Evolutionary conservation across 2,888 invertebrate genomes (phyloP).

Genomic region (Oscheius sp.): DNA sequence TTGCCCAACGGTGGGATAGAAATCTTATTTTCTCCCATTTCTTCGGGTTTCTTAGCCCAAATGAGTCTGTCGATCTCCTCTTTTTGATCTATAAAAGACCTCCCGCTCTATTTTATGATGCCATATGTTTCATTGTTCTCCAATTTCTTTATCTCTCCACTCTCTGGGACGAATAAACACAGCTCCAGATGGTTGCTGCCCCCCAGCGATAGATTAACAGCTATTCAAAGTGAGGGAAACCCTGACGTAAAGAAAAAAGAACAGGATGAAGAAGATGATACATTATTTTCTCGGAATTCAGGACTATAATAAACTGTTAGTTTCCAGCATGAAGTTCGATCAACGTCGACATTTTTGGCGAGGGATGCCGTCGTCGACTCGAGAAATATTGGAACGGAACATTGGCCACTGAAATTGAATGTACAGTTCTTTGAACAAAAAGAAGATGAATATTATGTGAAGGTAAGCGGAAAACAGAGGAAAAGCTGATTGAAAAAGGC

Average conservation of each 20-base stretch:
- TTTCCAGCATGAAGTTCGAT: constrained; percentile 35
- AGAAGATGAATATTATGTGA: constrained; percentile 18
- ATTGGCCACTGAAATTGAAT: constrained; percentile 33
- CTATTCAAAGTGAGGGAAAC: background rate
- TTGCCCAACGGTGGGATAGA: no score
- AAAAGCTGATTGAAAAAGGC: background rate
- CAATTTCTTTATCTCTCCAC: no score
- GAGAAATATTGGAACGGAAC: constrained; percentile 34
- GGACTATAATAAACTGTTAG: no score
- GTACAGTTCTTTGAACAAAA: constrained; percentile 27
- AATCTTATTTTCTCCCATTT: no score
- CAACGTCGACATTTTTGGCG: constrained; percentile 22
- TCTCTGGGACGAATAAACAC: background rate
- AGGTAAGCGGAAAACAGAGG: constrained; percentile 13
- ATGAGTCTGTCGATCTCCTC: no score
- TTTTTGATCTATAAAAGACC: no score
- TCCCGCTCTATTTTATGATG: no score
- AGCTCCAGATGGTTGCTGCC: background rate
- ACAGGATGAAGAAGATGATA: background rate
- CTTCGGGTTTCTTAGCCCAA: no score
- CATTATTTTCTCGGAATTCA: background rate
- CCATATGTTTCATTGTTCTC: no score
- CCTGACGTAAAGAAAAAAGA: background rate
- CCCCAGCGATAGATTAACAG: background rate
- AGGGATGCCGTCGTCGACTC: constrained; percentile 27